Base-by-base conservation (phyloP, 2,888 invertebrate genomes). In the Pyrochroa serraticornis region DNA sequence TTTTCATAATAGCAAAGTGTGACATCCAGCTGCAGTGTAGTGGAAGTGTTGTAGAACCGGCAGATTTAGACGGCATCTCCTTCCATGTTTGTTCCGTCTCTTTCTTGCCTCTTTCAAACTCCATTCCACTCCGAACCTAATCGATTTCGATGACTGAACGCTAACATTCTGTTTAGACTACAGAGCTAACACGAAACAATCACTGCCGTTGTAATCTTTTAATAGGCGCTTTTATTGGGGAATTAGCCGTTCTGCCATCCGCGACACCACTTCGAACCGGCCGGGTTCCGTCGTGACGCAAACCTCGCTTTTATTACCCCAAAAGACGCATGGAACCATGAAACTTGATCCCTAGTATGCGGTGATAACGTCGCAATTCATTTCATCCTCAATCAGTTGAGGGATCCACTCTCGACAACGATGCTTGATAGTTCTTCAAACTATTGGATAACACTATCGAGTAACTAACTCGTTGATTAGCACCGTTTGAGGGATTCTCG, bases 101-200 rank as follows among this genome's bases (percentile, higher is more conserved):
- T 54, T 41, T 12, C 33, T 51, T 65, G 47, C 30, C 61, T 57
- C 55, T 47, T 52, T 52, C 58, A 53, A 32, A 58, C 36, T 56
- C 44, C 33, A 52, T 49, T 56, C 59, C 61, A 49, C 42, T 53
- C 57, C 50, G 55, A 55, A 62, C 57, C 57, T 55, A 65, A 66
- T 64, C 63, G 63, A 64, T 64, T 66, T 62, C 64, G 64, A 66
- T 66, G 64, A 64, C 60, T 64, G 66, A 64, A 64, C 64, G 64
- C 63, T 61, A 66, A 66, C 64, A 64, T 60, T 63, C 64, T 64
- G 65, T 60, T 63, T 48, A 39, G 38, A 48, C 48, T 48, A 48
- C 48, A 48, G 48, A 48, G 38, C 38, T 48, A 48, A 39, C 48
- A 48, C 48, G 48, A 48, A 48, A 48, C 48, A 48, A 48, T 48